Base-by-base conservation (phyloP, 2,797 vertebrate species). In the Microcaecilia unicolor region DNA sequence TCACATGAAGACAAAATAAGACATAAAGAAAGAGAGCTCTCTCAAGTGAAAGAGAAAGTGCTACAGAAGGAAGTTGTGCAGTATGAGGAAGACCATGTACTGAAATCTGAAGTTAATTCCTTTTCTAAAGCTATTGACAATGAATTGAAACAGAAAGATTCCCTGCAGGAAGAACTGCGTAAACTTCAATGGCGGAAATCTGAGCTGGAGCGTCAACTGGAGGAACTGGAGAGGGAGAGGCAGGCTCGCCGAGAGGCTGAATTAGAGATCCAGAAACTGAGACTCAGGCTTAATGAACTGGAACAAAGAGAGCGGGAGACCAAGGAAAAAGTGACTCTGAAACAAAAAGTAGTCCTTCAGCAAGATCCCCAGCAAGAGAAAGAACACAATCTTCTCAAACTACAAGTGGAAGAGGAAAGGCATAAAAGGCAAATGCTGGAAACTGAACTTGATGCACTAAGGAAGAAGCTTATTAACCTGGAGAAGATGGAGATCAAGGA, bases 341-440 rank as follows among this genome's bases (percentile, higher is more conserved):
- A 89, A 61, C 93, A 99, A 61, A 98, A 95, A 69, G 93, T 99
- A 6, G 91, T 98, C 18, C 75, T 97, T 23, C 92, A 98, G 65
- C 90, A 94, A 66, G 96, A 99, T 63, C 96, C 96, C 10, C 90
- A 93, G 53, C 93, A 98, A 64, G 89, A 95, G 62, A 90, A 93
- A 40, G 96, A 99, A 45, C 87, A 97, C 29, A 84, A 87, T 7
- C 85, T 97, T 31, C 81, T 98, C 33, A 83, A 52, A 44, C 71
- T 92, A 16, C 91, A 98, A 65, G 73, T 97, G 10, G 91, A 97
- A 9, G 93, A 99, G 41, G 96, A 97, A 49, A 84, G 55, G 43
- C 89, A 90, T 68, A 87, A 85, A 48, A 83, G 85, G 15, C 81
- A 81, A 35, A 68, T 92, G 17, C 63, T 97, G 20, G 91, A 99